These are phyloP conservation scores for Saturnia japonica DNA, from an alignment of 2,888 invertebrate species.

Conservation along the genomic window DNA sequence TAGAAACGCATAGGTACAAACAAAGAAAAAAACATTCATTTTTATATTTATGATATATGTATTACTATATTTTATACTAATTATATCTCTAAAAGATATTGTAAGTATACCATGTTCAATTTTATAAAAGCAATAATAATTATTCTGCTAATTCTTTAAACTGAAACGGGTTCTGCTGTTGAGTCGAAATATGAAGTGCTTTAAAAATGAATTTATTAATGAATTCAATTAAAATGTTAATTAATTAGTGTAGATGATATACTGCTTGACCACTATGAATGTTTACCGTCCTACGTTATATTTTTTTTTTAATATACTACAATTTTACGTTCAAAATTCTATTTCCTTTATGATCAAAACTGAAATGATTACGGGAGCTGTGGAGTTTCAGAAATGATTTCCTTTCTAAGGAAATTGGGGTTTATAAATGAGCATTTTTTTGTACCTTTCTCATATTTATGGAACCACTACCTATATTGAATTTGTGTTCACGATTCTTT, in stretches of 20 bases:
- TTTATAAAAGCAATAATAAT: too few relatives aligned
- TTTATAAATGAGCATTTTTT: slow-evolving; percentile 6
- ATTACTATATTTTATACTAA: too few relatives aligned
- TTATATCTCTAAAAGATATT: too few relatives aligned
- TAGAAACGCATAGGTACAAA: too few relatives aligned
- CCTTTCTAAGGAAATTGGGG: slow-evolving; percentile 16
- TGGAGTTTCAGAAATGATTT: slow-evolving; percentile 2
- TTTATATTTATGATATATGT: too few relatives aligned
- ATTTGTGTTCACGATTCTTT: background rate
- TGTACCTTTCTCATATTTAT: slow-evolving; percentile 5
- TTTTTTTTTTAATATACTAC: slow-evolving; percentile 44
- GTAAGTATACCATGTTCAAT: too few relatives aligned
- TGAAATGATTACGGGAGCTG: slow-evolving; percentile 20
- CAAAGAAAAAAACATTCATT: too few relatives aligned
- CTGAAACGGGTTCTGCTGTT: background rate
- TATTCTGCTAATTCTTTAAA: background rate
- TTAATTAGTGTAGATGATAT: slow-evolving; percentile 43
- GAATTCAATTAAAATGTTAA: slow-evolving; percentile 63
- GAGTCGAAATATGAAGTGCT: slow-evolving; percentile 24
- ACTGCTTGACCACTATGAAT: slow-evolving; percentile 38
- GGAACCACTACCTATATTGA: background rate
- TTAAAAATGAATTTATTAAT: slow-evolving; percentile 40
- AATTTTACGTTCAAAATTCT: slow-evolving; percentile 42
- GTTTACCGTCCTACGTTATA: slow-evolving; percentile 35
- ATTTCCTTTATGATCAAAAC: slow-evolving; percentile 36